Conservation (phyloP, 2,797 vertebrate species). For the Calcarius lapponicus region DNA sequence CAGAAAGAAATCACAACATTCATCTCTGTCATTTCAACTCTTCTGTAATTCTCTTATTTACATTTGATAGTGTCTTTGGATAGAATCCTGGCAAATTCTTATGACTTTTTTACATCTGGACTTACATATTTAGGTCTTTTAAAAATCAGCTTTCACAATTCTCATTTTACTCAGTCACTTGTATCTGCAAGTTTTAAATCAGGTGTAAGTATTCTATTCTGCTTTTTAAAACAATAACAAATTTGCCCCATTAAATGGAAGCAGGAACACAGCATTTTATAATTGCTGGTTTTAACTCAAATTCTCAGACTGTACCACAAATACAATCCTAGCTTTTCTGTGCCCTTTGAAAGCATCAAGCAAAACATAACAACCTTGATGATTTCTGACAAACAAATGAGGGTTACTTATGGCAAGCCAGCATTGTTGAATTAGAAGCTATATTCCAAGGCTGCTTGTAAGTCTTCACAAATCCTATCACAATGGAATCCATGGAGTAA, state of each 20-base stretch:
- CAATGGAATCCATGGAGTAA: constrained; percentile 65
- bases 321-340: not conserved
- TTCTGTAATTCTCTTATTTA: not conserved
- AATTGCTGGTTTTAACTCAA: not conserved
- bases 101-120: not conserved
- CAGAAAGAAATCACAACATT: not conserved
- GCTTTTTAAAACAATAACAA: not conserved
- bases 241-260: not conserved
- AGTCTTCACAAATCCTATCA: constrained; percentile 68
- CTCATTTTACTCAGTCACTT: not conserved
- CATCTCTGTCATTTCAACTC: not conserved
- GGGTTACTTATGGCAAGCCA: constrained; percentile 21
- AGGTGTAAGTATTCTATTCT: not conserved
- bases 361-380: not conserved
- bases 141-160: not conserved
- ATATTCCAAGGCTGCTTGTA: constrained; percentile 56
- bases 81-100: not conserved
- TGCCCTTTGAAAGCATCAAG: not conserved
- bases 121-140: not conserved
- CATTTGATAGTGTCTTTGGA: not conserved
- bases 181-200: not conserved
- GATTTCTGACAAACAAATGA: constrained; percentile 56
- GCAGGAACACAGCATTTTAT: not conserved
- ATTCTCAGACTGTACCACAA: not conserved
- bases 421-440: constrained; percentile 42